These are phyloP conservation scores for Ophioderma brevispina DNA, from an alignment of 35 echinoderm and acorn worm genomes.

Conservation along the genomic window DNA sequence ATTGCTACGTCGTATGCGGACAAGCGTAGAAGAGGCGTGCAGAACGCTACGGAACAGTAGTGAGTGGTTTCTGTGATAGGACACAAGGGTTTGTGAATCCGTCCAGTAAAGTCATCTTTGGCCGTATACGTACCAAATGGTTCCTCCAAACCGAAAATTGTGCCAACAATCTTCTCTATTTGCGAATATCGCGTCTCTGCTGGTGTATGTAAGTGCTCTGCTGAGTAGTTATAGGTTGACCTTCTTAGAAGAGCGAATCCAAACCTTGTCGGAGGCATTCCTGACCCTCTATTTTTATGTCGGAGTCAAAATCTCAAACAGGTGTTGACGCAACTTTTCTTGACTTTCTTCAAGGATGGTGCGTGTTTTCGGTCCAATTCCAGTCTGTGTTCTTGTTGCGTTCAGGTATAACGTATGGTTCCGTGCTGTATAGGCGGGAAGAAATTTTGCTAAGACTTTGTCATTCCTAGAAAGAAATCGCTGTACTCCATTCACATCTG, in stretches of 20 bases:
- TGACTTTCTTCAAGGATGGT: conserved; percentile 5
- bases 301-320: conserved; percentile 17
- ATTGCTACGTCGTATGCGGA: background rate
- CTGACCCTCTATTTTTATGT: background rate
- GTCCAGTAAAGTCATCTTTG: conserved; percentile 32
- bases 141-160: conserved; percentile 62
- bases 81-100: conserved; percentile 38
- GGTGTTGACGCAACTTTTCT: background rate
- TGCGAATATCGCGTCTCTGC: conserved; percentile 51
- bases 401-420: conserved; percentile 22
- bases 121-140: conserved; percentile 52
- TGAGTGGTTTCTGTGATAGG: conserved; percentile 30
- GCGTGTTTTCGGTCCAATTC: conserved; percentile 16
- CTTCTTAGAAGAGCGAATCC: conserved; percentile 37
- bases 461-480: conserved; percentile 38
- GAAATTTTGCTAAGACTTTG: conserved; percentile 40
- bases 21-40: background rate
- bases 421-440: conserved; percentile 20
- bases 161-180: conserved; percentile 49
- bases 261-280: conserved; percentile 33
- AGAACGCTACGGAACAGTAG: conserved; percentile 22
- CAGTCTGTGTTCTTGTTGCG: conserved; percentile 11
- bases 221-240: conserved; percentile 37
- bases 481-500: conserved; percentile 13
- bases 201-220: conserved; percentile 37